Evolutionary conservation across 2,113 vertebrate species (phyloP).

Genomic region (Crotalus tigris): DNA sequence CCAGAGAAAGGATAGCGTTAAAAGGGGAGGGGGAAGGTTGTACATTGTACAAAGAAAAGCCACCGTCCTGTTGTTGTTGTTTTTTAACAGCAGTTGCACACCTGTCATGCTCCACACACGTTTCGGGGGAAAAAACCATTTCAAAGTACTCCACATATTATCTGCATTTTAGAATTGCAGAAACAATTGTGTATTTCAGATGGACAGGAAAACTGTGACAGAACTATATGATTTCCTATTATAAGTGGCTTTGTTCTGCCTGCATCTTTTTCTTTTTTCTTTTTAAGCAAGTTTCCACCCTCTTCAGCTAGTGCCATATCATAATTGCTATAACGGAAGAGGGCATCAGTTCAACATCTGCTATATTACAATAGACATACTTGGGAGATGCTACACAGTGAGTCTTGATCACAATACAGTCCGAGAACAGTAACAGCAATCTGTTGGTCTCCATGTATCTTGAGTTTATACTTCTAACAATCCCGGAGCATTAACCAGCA

Average conservation of each 20-base stretch:
- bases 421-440: neutral
- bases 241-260: slow-evolving; percentile 13
- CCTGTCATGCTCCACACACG: neutral
- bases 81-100: neutral
- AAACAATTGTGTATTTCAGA: neutral
- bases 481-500: neutral
- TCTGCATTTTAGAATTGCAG: neutral
- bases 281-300: neutral
- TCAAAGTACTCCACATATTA: neutral
- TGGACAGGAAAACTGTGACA: neutral
- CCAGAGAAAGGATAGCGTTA: neutral
- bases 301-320: neutral
- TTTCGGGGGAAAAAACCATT: neutral
- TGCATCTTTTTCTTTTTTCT: neutral
- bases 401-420: neutral
- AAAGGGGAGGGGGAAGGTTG: neutral
- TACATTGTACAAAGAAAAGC: neutral
- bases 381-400: neutral
- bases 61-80: neutral
- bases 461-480: neutral
- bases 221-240: neutral
- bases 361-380: neutral
- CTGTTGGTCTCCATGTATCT: neutral
- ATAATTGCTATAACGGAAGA: neutral
- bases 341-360: neutral